phyloP scores from a whole-genome alignment of 2,888 invertebrate species.

The Lasioglossum malachurum region DNA sequence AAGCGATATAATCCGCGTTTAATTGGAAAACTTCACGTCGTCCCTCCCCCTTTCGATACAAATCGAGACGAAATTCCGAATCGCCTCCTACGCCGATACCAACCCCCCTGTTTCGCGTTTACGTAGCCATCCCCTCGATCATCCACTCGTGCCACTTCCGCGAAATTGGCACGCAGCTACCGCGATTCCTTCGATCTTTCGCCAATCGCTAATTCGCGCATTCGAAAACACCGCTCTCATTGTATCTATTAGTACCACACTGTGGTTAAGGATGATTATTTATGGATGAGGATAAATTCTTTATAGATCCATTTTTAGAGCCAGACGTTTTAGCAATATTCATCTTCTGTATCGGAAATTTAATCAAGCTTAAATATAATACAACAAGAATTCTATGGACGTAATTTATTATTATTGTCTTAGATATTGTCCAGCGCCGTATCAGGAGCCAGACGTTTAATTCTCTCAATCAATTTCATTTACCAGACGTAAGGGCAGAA shows the following conservation, averaged over 20 bases:
- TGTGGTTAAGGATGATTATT: neutral
- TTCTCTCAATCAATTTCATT: neutral
- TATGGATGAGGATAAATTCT: neutral
- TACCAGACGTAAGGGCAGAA: neutral
- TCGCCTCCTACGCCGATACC: constrained; percentile 44
- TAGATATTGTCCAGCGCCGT: neutral
- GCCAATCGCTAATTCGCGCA: neutral
- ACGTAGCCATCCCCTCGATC: constrained; percentile 35
- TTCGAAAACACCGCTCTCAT: neutral
- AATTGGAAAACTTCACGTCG: constrained; percentile 83
- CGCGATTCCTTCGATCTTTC: neutral
- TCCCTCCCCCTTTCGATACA: constrained; percentile 75
- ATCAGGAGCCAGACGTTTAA: neutral
- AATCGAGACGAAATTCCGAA: constrained; percentile 72
- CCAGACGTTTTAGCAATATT: neutral
- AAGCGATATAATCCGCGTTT: constrained; percentile 84
- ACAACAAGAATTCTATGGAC: neutral
- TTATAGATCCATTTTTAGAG: too few species aligned
- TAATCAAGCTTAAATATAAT: neutral
- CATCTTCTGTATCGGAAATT: neutral
- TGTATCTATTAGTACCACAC: neutral
- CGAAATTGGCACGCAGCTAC: neutral
- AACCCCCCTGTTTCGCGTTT: constrained; percentile 37
- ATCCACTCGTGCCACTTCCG: constrained; percentile 15
- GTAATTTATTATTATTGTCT: neutral